phyloP scores from a whole-genome alignment of 2,888 invertebrate species.

The Pardosa pseudoannulata region DNA sequence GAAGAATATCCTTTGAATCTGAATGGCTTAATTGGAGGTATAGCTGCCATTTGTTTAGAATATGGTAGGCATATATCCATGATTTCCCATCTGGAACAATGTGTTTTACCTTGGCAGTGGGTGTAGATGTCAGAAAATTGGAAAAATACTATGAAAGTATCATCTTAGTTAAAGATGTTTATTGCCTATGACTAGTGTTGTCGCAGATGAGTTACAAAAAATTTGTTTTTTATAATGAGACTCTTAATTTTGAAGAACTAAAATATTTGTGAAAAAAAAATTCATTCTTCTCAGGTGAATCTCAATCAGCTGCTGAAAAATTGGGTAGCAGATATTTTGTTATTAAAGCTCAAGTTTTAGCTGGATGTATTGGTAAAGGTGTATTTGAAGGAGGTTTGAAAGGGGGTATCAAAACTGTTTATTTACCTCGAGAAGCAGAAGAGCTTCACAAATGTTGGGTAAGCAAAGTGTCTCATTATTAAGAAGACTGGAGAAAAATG shows the following conservation, averaged over 20 bases:
- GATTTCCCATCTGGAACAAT: constrained; percentile 99
- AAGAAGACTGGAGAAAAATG: constrained; percentile 97
- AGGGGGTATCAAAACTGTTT: constrained; percentile 96
- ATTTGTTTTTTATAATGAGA: too few relatives aligned
- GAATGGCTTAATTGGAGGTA: constrained; percentile 90
- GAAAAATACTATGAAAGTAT: constrained; percentile 80
- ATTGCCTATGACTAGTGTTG: constrained; percentile 81
- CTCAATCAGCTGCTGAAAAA: too few relatives aligned
- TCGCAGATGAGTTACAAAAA: too few relatives aligned
- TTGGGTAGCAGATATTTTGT: constrained; percentile 78
- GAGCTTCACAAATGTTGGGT: constrained; percentile 92
- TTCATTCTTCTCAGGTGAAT: too few relatives aligned
- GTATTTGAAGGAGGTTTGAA: constrained; percentile 94
- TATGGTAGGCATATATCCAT: constrained; percentile 96
- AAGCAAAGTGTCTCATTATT: constrained; percentile 90
- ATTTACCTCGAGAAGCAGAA: constrained; percentile 89
- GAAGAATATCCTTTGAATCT: constrained; percentile 90
- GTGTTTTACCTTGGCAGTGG: constrained; percentile 93
- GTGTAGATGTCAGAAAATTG: constrained; percentile 82
- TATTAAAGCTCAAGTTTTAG: constrained; percentile 82
- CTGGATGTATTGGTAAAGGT: constrained; percentile 95
- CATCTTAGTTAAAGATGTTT: constrained; percentile 96
- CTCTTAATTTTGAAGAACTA: too few relatives aligned
- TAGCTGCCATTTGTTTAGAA: constrained; percentile 91
- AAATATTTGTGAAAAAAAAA: too few relatives aligned